phyloP scores from a whole-genome alignment of 2,888 invertebrate genomes.

The Tenthredo livida region DNA sequence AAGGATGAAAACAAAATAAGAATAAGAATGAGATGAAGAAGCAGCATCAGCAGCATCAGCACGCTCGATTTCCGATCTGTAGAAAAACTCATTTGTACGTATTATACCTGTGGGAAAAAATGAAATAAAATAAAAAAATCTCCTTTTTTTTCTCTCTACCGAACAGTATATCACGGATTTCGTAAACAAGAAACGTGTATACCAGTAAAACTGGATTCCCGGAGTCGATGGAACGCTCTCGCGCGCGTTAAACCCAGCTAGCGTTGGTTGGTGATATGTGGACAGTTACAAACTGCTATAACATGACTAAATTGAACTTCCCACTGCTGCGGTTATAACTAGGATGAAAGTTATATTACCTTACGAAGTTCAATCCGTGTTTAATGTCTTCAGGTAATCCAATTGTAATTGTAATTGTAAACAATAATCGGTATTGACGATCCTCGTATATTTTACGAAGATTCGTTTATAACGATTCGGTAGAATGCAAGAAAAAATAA shows the following conservation, averaged over 20 bases:
- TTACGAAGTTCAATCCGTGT: slow-evolving; percentile 4
- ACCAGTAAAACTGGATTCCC: slow-evolving; percentile 2
- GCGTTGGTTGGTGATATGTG: neutral
- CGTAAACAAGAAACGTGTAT: neutral
- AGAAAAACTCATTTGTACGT: neutral
- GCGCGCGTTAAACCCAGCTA: neutral
- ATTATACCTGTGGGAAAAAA: neutral
- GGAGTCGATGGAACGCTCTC: neutral
- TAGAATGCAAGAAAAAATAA: neutral
- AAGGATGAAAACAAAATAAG: neutral
- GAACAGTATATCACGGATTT: neutral
- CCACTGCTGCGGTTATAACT: neutral
- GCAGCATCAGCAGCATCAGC: neutral
- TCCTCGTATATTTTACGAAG: slow-evolving; percentile 30
- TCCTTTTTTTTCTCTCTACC: neutral
- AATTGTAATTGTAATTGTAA: slow-evolving; percentile 58
- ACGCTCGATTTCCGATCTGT: slow-evolving; percentile 3
- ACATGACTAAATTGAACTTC: neutral
- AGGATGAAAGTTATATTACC: neutral
- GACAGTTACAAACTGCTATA: neutral
- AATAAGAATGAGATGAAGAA: neutral
- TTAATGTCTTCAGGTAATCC: slow-evolving; percentile 59
- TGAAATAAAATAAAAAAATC: neutral
- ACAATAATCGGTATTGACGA: slow-evolving; percentile 1
- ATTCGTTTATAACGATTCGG: slow-evolving; percentile 10